Evolutionary conservation across 2,113 vertebrate genomes (phyloP), one percentile per base, ranked within the genome.

Genomic region (Ondatra zibethicus): DNA sequence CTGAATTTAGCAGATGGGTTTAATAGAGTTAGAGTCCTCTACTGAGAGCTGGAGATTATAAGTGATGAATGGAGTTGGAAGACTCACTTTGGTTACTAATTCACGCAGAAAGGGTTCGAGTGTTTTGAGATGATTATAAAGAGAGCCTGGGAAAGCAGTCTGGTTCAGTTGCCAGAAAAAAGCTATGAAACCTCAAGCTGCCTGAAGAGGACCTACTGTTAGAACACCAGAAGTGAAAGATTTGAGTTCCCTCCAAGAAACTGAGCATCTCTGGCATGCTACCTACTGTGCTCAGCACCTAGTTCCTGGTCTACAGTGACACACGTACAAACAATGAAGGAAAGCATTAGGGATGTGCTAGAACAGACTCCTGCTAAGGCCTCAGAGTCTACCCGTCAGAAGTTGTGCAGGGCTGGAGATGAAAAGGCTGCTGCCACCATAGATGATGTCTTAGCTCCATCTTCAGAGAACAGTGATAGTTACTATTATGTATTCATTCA

Each of bases 1-100:
- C 58, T 96, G 76, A 97, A 85, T 88, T 55, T 7, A 86, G 80
- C 66, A 91, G 86, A 50, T 77, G 47, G 52, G 89, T 88, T 66
- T 85, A 58, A 92, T 45, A 66, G 47, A 39, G 63, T 96, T 90
- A 76, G 63, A 94, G 72, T 78, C 77, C 33, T 92, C 61, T 36
- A 75, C 21, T 58, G 33, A 92, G 50, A 86, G 81, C 89, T 93
- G 39, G 52, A 82, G 84, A 75, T 25, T 68, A 75, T 85, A 11
- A 31, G 3, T 87, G 68, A 93, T 58, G 39, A 87, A 82, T 52
- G 70, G 72, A 91, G 92, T 14, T 68, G 92, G n/a, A 29, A 97
- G 87, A 42, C 39, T 31, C 78, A 55, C 72, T 52, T 93, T 39
- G 78, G 81, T 31, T 75, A 89, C 12, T 75, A 42, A 66, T 45